phyloP scores from a whole-genome alignment of 2,888 invertebrate species.

The Machimus rusticus region DNA sequence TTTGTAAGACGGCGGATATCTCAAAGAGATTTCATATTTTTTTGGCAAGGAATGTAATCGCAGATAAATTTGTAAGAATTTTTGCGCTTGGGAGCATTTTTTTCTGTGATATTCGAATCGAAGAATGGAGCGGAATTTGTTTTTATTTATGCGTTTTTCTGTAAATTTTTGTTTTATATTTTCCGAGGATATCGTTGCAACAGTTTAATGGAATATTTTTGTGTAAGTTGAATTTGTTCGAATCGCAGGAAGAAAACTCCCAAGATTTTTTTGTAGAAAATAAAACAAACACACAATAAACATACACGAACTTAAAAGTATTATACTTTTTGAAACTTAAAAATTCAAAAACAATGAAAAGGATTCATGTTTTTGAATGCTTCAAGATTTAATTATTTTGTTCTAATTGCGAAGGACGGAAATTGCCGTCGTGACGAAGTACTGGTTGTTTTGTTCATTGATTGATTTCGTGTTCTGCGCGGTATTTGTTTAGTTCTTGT shows the following conservation, averaged over 20 bases:
- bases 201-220: neutral
- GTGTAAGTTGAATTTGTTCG: neutral
- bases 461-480: neutral
- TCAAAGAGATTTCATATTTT: neutral
- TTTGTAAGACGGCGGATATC: neutral
- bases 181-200: neutral
- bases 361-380: neutral
- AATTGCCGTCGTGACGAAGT: neutral
- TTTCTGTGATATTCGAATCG: conserved; percentile 22
- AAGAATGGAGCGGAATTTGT: neutral
- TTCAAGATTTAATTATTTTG: neutral
- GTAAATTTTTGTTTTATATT: neutral
- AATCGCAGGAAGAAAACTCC: conserved; percentile 31
- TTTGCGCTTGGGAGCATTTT: conserved; percentile 27
- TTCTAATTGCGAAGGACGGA: neutral
- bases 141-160: neutral
- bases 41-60: neutral
- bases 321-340: conserved; percentile 7
- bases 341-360: neutral
- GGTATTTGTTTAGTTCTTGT: neutral
- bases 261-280: neutral
- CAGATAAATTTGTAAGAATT: conserved; percentile 13
- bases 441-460: neutral
- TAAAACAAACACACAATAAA: neutral
- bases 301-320: neutral